These are phyloP conservation scores for Teleopsis dalmanni DNA, from an alignment of 1,140 invertebrate genomes.

Conservation along the genomic window DNA sequence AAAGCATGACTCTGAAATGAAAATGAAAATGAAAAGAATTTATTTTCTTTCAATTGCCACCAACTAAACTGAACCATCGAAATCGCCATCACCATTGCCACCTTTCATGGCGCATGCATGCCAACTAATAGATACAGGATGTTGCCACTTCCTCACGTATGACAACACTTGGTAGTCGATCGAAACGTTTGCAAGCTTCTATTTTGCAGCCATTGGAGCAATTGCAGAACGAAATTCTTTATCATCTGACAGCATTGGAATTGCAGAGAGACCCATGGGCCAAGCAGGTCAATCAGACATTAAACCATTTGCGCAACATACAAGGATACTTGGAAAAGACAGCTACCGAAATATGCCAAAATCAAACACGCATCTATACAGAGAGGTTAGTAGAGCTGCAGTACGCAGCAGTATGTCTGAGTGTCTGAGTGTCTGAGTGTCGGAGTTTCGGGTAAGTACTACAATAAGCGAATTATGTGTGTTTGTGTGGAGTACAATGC, in stretches of 20 bases:
- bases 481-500: too few species aligned
- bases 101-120: too few species aligned
- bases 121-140: conserved; percentile 48
- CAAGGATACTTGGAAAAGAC: conserved; percentile 68
- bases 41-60: too few species aligned
- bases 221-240: conserved; percentile 61
- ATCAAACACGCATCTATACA: conserved; percentile 35
- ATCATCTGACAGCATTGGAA: conserved; percentile 65
- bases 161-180: conserved; percentile 53
- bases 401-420: too few species aligned
- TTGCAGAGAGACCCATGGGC: conserved; percentile 57
- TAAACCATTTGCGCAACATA: conserved; percentile 63
- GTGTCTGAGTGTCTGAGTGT: too few species aligned
- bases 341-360: conserved; percentile 60
- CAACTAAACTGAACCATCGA: too few species aligned
- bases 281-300: conserved; percentile 58
- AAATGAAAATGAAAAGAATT: too few species aligned
- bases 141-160: conserved; percentile 56
- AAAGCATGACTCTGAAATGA: too few species aligned
- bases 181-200: conserved; percentile 54
- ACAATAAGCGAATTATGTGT: too few species aligned
- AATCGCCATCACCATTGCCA: too few species aligned
- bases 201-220: conserved; percentile 62
- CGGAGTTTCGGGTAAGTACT: too few species aligned
- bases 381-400: conserved; percentile 44